Evolutionary conservation across 1,140 invertebrate genomes (phyloP), one percentile per base, ranked within the genome.

Genomic region (Arion vulgaris): DNA sequence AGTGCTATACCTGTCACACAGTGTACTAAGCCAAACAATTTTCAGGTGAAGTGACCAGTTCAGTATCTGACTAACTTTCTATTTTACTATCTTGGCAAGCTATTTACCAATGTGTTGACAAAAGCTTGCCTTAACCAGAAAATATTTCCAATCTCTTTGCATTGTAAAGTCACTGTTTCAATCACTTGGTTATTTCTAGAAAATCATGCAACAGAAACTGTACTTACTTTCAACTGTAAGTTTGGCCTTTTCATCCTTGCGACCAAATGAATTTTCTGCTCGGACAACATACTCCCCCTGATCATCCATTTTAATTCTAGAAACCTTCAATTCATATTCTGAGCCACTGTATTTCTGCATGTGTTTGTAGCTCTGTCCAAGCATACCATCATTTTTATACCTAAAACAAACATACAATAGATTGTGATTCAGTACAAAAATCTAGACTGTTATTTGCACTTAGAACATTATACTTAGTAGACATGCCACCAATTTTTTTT

Each of bases 331-430:
- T 88, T 98, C 98, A 91, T 98, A 99, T 91, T 99, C 97, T 85
- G 98, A 97, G 51, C 96, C 97, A 45, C 95, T 94, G 90, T 99
- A 99, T 85, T 98, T 95, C 93, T 99, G 99, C 98, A 99, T 99
- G 92, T 98, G 98, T 93, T 99, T 99, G 38, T 99, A 97, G 86
- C 97, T 98, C 93, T 99, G 98, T 78, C 96, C 94, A n/a, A 99
- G 93, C 89, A 86, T 77, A n/a, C 83, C 73, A 41, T 88, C 86
- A 53, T 89, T 86, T 81, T 88, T 88, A 74, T 85, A 85, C 90
- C 90, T 91, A 85, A 71, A 7, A 15, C 7, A 26, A 71, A 71
- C 32, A 71, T n/a, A n/a, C n/a, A 71, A 68, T 13, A 68, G 62
- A 26, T 68, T 68, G 26, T n/a, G 7, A 26, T 68, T 34, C 11